Evolutionary conservation across 2,888 invertebrate genomes (phyloP).

Genomic region (Schrankia costaestrigalis): DNA sequence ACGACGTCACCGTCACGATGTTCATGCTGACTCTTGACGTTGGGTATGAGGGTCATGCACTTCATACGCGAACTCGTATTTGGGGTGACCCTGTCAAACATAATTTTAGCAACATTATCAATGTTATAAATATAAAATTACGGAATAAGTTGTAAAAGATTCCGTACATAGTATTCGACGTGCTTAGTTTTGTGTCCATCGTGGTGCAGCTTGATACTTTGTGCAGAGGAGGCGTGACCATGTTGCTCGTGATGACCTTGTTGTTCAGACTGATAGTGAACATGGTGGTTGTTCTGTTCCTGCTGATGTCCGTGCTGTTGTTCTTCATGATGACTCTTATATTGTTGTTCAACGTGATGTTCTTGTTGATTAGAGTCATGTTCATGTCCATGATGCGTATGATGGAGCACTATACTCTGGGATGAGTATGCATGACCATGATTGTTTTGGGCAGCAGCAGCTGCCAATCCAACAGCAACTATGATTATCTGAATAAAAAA

Average conservation of each 20-base stretch:
- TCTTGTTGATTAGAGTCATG: neutral
- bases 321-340: conserved; percentile 1
- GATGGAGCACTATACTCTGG: conserved; percentile 11
- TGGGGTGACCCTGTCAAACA: conserved; percentile 38
- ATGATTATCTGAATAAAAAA: conserved; percentile 2
- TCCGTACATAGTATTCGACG: conserved; percentile 35
- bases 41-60: conserved; percentile 70
- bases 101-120: neutral
- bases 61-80: conserved; percentile 62
- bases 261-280: too few relatives aligned
- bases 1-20: conserved; percentile 36
- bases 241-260: conserved; percentile 8
- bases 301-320: conserved; percentile 1
- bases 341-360: neutral
- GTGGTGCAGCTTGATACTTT: conserved; percentile 36
- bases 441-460: neutral
- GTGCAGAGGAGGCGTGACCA: conserved; percentile 42
- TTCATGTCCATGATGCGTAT: neutral
- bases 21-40: conserved; percentile 69
- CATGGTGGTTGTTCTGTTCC: too few relatives aligned
- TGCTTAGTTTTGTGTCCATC: conserved; percentile 29
- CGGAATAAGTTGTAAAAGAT: neutral
- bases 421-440: conserved; percentile 17
- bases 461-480: neutral
- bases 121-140: neutral